phyloP scores from a whole-genome alignment of 2,797 vertebrate species.

The Intellagama lesueurii region DNA sequence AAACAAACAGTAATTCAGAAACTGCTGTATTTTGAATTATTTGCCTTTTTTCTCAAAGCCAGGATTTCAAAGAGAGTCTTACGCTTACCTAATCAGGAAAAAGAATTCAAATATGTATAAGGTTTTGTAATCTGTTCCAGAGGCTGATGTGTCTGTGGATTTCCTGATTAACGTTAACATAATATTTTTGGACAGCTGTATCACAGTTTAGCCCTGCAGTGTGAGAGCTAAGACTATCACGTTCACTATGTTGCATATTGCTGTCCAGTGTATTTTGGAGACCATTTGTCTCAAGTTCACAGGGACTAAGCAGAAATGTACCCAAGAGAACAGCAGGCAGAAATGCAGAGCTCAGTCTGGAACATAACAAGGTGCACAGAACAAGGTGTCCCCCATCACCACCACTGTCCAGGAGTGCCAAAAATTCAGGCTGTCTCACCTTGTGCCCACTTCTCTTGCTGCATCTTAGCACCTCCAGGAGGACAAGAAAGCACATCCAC shows the following conservation, averaged over 20 bases:
- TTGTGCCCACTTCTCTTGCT: not conserved
- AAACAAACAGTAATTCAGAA: constrained; percentile 57
- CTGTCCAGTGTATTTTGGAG: not conserved
- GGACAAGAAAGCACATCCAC: not conserved
- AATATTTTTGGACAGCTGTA: not conserved
- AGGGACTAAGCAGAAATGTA: not conserved
- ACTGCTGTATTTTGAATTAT: constrained; percentile 80
- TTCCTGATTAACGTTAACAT: too few species aligned
- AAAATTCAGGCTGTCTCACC: not conserved
- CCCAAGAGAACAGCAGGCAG: not conserved
- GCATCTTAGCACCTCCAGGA: not conserved
- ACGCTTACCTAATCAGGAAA: not conserved
- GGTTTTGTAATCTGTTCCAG: constrained; percentile 39
- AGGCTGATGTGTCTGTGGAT: not conserved
- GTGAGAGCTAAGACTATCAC: not conserved
- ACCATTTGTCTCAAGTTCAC: not conserved
- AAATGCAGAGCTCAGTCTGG: not conserved
- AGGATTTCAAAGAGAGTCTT: constrained; percentile 49
- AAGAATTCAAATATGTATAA: constrained; percentile 36
- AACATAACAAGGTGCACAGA: too few species aligned
- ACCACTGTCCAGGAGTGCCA: not conserved
- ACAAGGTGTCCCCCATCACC: not conserved
- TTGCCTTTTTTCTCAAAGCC: constrained; percentile 58
- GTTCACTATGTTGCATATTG: not conserved
- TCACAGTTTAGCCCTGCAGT: not conserved